phyloP scores from a whole-genome alignment of 1,140 invertebrate species.

The Schmidtea mediterranea region DNA sequence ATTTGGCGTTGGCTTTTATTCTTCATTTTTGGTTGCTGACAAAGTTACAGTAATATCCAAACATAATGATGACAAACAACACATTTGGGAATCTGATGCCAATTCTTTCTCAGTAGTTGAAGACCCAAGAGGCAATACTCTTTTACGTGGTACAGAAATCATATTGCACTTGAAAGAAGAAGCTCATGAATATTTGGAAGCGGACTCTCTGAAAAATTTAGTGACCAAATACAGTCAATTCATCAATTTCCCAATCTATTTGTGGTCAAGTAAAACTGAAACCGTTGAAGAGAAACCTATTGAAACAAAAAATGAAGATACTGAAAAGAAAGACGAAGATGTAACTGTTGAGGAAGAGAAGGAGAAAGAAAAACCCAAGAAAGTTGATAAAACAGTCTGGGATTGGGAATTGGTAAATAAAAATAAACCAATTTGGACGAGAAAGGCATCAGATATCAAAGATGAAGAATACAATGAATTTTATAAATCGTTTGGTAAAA shows the following conservation, averaged over 20 bases:
- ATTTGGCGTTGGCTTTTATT: constrained; percentile 93
- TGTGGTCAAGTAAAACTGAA: constrained; percentile 64
- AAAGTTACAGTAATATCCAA: constrained; percentile 54
- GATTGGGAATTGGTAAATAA: constrained; percentile 91
- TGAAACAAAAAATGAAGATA: constrained; percentile 30
- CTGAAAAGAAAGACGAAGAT: constrained; percentile 28
- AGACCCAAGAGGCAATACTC: constrained; percentile 69
- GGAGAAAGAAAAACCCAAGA: constrained; percentile 46
- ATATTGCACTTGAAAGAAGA: constrained; percentile 77
- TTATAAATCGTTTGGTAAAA: constrained; percentile 73
- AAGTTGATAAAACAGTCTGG: constrained; percentile 77
- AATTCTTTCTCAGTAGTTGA: constrained; percentile 54
- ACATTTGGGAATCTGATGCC: constrained; percentile 82
- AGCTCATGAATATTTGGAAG: constrained; percentile 76
- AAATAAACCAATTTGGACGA: constrained; percentile 83
- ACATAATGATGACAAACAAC: constrained; percentile 64
- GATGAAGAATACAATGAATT: constrained; percentile 72
- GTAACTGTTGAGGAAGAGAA: constrained; percentile 57
- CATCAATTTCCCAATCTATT: constrained; percentile 89
- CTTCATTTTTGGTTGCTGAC: constrained; percentile 43
- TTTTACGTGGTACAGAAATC: constrained; percentile 58
- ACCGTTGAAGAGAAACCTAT: constrained; percentile 24
- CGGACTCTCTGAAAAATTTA: constrained; percentile 57
- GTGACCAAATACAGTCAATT: constrained; percentile 97
- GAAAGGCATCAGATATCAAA: constrained; percentile 52